Evolutionary conservation across 2,888 invertebrate genomes (phyloP).

Genomic region (Teleogryllus oceanicus): DNA sequence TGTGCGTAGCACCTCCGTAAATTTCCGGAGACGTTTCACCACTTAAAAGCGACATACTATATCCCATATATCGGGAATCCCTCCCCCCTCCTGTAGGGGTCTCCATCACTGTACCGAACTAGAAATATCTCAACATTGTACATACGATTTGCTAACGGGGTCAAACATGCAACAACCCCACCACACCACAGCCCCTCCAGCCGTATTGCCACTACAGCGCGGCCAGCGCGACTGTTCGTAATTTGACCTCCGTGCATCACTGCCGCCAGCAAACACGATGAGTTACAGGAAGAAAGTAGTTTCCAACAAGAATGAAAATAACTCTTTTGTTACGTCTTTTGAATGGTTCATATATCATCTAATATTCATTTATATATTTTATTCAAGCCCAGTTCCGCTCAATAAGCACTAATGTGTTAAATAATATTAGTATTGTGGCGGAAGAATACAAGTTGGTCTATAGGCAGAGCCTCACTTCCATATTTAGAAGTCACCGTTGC

Average conservation of each 20-base stretch:
- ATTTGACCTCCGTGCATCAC: constrained; percentile 50
- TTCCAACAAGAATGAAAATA: constrained; percentile 24
- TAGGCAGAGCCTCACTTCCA: constrained; percentile 67
- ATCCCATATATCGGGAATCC: constrained; percentile 85
- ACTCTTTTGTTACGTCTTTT: neutral
- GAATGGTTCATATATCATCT: neutral
- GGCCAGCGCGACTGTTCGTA: constrained; percentile 45
- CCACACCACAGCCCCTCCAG: constrained; percentile 41
- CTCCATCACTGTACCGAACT: constrained; percentile 68
- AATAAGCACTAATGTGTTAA: too few relatives aligned
- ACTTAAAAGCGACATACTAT: constrained; percentile 77
- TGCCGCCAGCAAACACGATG: constrained; percentile 46
- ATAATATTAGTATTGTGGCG: constrained; percentile 29
- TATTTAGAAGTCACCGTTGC: constrained; percentile 77
- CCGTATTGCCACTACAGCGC: constrained; percentile 32
- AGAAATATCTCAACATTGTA: constrained; percentile 35
- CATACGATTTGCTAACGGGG: constrained; percentile 43
- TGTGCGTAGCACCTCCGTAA: constrained; percentile 58
- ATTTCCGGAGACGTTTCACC: constrained; percentile 75
- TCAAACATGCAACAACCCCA: constrained; percentile 48
- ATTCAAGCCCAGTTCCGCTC: neutral
- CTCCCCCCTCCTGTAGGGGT: constrained; percentile 76
- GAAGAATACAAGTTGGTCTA: constrained; percentile 33
- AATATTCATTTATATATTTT: neutral
- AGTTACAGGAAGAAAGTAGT: constrained; percentile 40